Evolutionary conservation across 2,113 vertebrate genomes (phyloP), one percentile per base, ranked within the genome.

Genomic region (Bostrychus sinensis): DNA sequence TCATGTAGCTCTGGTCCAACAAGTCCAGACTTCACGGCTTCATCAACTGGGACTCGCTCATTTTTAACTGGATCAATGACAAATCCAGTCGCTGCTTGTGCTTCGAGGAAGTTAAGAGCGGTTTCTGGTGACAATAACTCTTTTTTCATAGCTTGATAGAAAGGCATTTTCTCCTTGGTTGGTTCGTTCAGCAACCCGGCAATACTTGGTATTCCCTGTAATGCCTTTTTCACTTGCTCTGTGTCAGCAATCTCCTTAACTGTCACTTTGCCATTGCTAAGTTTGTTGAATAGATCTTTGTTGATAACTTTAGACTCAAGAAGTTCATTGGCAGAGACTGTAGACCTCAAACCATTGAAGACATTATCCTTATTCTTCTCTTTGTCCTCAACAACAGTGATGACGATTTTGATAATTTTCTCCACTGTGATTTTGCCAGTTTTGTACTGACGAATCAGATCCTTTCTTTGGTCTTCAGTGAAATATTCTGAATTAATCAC

Each of bases 401-500:
- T 94, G 66, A 99, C 89, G 5, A 98, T 96, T 81, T 89, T 95
- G 64, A 98, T 98, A 34, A 98, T 92, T 89, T 98, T 98, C 86
- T 98, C 96, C 50, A 99, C 94, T 0, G 97, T 98, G 83, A 99
- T 94, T 78, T 94, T 96, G 48, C 96, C 97, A 0, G 94, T 94
- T 73, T 93, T 93, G 88, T 98, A 99, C 71, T 98, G 96, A 26
- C 94, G 93, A 63, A 99, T 93, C 56, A 99, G 82, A 28, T 98
- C 96, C 11, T 90, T 91, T 66, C 93, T 92, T 83, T 98, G 96
- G 64, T 93, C 94, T 0, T 93, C 93, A 0, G 93, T 95, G 83
- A 98, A 97, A 64, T 96, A 98, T 17, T 98, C 95, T 0, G 96
- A 98, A 75, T 95, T 97, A 60, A 98, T 95, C 59, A 98, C 90